Conservation (phyloP, 2,113 vertebrate species). For the Elanoides forficatus region DNA sequence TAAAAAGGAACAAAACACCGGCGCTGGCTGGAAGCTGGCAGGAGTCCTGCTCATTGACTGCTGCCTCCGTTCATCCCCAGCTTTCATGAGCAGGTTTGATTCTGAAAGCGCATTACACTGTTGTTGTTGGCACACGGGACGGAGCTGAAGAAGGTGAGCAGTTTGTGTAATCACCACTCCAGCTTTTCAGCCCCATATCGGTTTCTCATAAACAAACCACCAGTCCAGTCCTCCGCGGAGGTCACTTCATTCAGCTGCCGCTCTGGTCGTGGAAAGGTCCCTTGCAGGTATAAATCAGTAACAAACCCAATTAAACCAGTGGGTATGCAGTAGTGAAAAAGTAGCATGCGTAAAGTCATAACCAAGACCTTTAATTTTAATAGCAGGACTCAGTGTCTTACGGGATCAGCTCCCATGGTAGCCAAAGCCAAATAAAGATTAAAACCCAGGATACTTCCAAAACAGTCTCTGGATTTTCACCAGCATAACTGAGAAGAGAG, state of each 20-base stretch:
- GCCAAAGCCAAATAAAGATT: background rate
- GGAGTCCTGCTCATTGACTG: conserved; percentile 10
- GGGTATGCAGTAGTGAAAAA: background rate
- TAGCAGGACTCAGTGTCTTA: background rate
- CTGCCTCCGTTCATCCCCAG: background rate
- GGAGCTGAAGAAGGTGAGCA: background rate
- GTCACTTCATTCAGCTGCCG: background rate
- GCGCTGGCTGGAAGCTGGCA: background rate
- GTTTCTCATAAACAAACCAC: background rate
- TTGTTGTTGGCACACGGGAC: background rate
- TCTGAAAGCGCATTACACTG: background rate
- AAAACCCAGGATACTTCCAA: background rate
- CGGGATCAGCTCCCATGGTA: background rate
- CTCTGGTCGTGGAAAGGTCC: rapidly evolving
- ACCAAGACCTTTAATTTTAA: background rate
- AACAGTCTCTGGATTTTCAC: background rate
- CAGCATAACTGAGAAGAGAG: background rate
- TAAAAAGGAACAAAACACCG: background rate
- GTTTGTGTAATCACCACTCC: background rate
- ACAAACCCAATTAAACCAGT: rapidly evolving
- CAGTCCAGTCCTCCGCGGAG: background rate
- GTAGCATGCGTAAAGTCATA: background rate
- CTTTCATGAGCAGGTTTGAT: background rate
- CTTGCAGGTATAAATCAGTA: background rate
- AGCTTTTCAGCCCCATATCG: rapidly evolving